Evolutionary conservation across 2,888 invertebrate genomes (phyloP), one percentile per base, ranked within the genome.

Genomic region (Drosophila histrio): DNA sequence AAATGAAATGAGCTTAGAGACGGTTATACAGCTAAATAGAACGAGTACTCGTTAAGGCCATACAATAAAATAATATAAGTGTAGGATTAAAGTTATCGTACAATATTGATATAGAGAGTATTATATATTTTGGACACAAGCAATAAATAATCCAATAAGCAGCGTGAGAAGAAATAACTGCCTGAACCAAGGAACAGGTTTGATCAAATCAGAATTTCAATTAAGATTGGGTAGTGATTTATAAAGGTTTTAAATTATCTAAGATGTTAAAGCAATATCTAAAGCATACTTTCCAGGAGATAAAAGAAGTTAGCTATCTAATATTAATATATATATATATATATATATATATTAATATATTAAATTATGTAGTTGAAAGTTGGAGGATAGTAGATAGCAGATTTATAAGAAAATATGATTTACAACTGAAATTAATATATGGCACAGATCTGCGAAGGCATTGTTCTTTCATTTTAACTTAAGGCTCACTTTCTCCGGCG

Each of bases 1-100:
- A 70, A 64, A 53, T 54, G 49, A 76, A 73, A 76, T 58, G 47
- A 49, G 58, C 58, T 75, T 63, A 63, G 67, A 56, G 39, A 43
- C 32, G 5, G 15, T 59, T 41, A 52, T 56, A 57, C 47, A 57
- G 41, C 47, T 70, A 58, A 75, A 75, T 74, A 36, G 70, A 58
- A 54, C 38, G 47, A 41, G 50, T 38, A 22, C 36, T 28, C 46
- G 24, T 30, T 46, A 21, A 26, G 13, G n/a, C 7, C 13, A 34
- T 47, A 53, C 47, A 52, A 54, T 43, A 28, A 74, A 19, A 24
- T 36, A 19, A 50, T 53, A 57, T 39, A 61, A 54, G 47, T 44
- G 49, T 13, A 26, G 30, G 53, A 52, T 73, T 47, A 53, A 28
- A 26, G 9, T 24, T 5, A 15, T 3, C 21, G 8, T 24, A 19